Evolutionary conservation across 2,797 vertebrate genomes (phyloP), one percentile per base, ranked within the genome.

Genomic region (Argyrosomus regius): DNA sequence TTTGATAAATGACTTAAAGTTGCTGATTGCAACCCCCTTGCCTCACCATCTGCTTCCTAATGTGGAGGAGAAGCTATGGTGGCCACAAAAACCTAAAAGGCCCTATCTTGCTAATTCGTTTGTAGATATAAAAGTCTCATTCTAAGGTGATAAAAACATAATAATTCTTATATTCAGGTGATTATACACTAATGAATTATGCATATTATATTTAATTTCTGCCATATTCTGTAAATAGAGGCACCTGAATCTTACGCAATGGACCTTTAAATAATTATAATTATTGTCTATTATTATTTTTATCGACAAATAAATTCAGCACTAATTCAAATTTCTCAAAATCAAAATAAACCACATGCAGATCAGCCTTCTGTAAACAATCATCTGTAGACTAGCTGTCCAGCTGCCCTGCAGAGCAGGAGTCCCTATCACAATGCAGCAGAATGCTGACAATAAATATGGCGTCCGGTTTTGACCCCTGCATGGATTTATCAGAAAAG

Each of bases 401-500:
- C 58, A 14, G 59, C 57, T 26, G 13, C 53, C 61, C 65, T 18
- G 18, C 75, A 64, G 71, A 85, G 63, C 75, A 82, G 69, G 75
- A 86, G 85, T 86, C 84, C 49, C 83, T 76, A 75, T 88, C 74
- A 82, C 77, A 77, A 72, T 80, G 80, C 85, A 78, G 82, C 69
- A 72, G 80, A 81, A 89, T 77, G 81, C 87, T 82, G 81, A 87
- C 82, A 76, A 77, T 92, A 82, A 89, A 90, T 54, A 85, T 62
- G 81, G 76, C 53, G 75, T 79, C 82, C 57, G 56, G 74, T 74
- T 24, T 58, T 60, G 84, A 88, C 70, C 81, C 53, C 81, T 60
- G 87, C 66, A 88, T 92, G 86, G 91, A 94, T 93, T 92, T 92
- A 93, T 94, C 87, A 71, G 90, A 90, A 92, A 92, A 89, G 76